Conservation (phyloP, 2,113 vertebrate species). For the Hippoglossus stenolepis region DNA sequence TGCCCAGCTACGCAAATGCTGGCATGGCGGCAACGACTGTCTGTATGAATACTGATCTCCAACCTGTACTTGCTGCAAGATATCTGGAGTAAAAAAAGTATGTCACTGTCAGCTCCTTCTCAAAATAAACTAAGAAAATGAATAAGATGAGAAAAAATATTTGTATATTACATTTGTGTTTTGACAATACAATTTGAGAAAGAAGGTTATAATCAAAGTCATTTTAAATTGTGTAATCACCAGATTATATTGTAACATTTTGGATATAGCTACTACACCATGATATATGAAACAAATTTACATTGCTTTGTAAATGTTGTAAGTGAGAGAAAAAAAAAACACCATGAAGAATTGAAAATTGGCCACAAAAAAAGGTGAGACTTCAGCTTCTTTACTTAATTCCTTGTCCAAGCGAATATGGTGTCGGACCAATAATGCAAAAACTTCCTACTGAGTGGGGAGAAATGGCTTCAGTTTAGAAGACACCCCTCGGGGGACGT, state of each 20-base stretch:
- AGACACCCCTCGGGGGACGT: slow-evolving; percentile 24
- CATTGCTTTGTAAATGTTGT: background rate
- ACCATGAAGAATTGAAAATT: background rate
- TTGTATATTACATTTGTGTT: too few species aligned
- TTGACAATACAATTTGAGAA: too few species aligned
- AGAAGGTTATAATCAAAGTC: too few species aligned
- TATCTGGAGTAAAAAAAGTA: slow-evolving; percentile 29
- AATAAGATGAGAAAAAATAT: background rate
- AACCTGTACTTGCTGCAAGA: slow-evolving; percentile 48
- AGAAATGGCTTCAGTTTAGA: slow-evolving; percentile 43
- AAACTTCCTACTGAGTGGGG: slow-evolving; percentile 7
- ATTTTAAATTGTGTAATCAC: too few species aligned
- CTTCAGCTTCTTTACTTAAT: background rate
- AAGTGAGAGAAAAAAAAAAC: background rate
- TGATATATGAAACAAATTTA: background rate
- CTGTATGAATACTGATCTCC: slow-evolving; percentile 75
- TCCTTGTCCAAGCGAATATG: slow-evolving; percentile 24
- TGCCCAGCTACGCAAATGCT: slow-evolving; percentile 61
- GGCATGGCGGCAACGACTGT: slow-evolving; percentile 62
- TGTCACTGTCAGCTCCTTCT: slow-evolving; percentile 40
- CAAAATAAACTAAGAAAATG: slow-evolving; percentile 42
- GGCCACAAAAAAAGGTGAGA: background rate
- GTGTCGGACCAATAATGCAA: slow-evolving; percentile 17
- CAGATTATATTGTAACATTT: background rate
- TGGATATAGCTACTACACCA: background rate